A percentile compares a stretch with the other conserved stretches of the same genome.
Conservation (phyloP, 2,888 invertebrate species). For the Teleogryllus oceanicus region DNA sequence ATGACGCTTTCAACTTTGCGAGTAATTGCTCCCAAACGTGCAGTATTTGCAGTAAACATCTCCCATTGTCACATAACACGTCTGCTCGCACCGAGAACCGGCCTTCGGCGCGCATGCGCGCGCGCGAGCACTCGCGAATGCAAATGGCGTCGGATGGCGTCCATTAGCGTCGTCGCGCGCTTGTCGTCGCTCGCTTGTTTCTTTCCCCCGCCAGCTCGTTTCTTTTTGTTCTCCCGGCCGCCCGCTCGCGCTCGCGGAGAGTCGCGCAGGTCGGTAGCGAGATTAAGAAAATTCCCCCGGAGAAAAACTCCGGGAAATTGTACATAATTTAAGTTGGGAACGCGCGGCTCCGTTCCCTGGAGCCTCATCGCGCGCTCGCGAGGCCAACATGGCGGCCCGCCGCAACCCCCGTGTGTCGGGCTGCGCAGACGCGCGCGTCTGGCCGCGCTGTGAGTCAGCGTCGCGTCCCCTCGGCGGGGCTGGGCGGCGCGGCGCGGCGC, state of each 20-base stretch:
- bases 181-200: neutral
- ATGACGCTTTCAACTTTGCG: neutral
- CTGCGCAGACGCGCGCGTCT: conserved; percentile 21
- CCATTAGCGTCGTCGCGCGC: neutral
- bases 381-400: neutral
- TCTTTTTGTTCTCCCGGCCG: neutral
- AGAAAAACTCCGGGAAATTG: conserved; percentile 1
- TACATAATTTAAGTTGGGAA: neutral
- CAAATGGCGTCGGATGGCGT: neutral
- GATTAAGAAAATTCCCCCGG: neutral
- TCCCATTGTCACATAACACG: neutral
- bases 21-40: conserved; percentile 6
- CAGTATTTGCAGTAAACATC: neutral
- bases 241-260: neutral
- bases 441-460: neutral
- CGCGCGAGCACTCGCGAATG: neutral
- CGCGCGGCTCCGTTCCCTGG: conserved; percentile 19
- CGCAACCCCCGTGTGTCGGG: neutral
- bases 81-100: neutral
- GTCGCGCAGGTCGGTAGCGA: neutral
- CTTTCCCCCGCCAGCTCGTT: neutral
- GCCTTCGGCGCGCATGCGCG: neutral
- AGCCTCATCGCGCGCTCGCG: neutral
- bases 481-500: neutral
- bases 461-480: neutral